These are phyloP conservation scores for Prosapia bicincta DNA, from an alignment of 2,888 invertebrate genomes.

Conservation along the genomic window DNA sequence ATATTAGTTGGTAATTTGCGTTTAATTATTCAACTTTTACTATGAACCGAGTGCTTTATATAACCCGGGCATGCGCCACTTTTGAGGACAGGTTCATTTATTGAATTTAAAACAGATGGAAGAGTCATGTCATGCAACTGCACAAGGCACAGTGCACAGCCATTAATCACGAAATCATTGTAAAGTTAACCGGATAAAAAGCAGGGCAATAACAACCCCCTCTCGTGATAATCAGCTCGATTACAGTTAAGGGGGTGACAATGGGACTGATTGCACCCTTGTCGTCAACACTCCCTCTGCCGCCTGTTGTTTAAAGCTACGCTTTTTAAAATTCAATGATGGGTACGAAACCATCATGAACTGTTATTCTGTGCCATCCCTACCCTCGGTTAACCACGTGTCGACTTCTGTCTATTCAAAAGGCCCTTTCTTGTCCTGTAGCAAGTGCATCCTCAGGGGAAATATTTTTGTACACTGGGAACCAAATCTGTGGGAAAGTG, in stretches of 20 bases:
- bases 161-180: background rate
- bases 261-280: slow-evolving; percentile 21
- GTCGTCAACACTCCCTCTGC: slow-evolving; percentile 3
- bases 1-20: too few species aligned
- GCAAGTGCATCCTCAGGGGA: background rate
- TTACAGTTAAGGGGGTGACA: slow-evolving; percentile 8
- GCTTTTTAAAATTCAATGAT: background rate
- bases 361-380: background rate
- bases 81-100: background rate
- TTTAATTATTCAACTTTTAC: too few species aligned
- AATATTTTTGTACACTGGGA: background rate
- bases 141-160: background rate
- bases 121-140: background rate
- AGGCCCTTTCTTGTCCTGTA: background rate
- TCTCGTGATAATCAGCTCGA: slow-evolving; percentile 20
- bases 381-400: background rate
- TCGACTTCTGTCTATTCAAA: background rate
- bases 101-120: background rate
- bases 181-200: background rate
- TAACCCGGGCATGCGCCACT: too few species aligned
- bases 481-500: background rate
- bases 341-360: background rate
- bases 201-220: background rate
- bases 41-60: too few species aligned
- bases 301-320: background rate